These are phyloP conservation scores for Sebastes hubbsi DNA, from an alignment of 2,797 vertebrate genomes.

Conservation along the genomic window DNA sequence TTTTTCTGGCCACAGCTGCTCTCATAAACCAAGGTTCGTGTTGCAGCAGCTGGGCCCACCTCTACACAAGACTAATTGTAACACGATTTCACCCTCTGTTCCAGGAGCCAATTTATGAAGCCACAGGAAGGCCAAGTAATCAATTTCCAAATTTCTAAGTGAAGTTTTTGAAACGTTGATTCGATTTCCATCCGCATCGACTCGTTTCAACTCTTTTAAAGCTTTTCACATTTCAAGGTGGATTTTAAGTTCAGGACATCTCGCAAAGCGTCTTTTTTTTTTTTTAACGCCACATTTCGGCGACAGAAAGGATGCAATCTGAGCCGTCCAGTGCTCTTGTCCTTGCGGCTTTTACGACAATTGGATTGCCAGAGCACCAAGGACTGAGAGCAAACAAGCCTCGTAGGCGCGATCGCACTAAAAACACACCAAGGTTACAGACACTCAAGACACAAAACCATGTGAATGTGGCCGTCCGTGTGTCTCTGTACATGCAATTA, in stretches of 20 bases:
- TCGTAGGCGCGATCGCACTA: background rate
- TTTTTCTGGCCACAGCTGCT: slow-evolving; percentile 62
- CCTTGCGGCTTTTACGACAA: slow-evolving; percentile 49
- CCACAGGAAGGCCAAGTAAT: slow-evolving; percentile 29
- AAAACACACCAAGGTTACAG: slow-evolving; percentile 34
- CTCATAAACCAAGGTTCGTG: slow-evolving; percentile 59
- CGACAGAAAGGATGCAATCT: slow-evolving; percentile 12
- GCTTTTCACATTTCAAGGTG: slow-evolving; percentile 9
- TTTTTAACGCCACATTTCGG: background rate
- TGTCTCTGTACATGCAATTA: background rate
- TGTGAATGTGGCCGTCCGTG: background rate
- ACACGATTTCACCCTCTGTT: slow-evolving; percentile 38
- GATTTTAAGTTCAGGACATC: background rate
- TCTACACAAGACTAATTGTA: slow-evolving; percentile 60
- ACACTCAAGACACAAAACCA: background rate
- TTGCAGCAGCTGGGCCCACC: slow-evolving; percentile 69
- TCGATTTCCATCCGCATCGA: background rate
- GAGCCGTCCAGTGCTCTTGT: slow-evolving; percentile 10
- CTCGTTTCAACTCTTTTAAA: background rate
- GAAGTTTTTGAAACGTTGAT: slow-evolving; percentile 39
- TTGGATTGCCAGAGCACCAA: slow-evolving; percentile 10
- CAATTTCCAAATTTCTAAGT: slow-evolving; percentile 24
- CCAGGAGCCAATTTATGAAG: slow-evolving; percentile 36
- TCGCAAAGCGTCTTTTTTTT: background rate
- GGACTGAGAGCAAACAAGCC: slow-evolving; percentile 27